A percentile compares a stretch with the other conserved stretches of the same genome.
These are phyloP conservation scores for Epizoanthus rinbou DNA, from an alignment of 92 coral and sea anemone genomes.

Conservation along the genomic window DNA sequence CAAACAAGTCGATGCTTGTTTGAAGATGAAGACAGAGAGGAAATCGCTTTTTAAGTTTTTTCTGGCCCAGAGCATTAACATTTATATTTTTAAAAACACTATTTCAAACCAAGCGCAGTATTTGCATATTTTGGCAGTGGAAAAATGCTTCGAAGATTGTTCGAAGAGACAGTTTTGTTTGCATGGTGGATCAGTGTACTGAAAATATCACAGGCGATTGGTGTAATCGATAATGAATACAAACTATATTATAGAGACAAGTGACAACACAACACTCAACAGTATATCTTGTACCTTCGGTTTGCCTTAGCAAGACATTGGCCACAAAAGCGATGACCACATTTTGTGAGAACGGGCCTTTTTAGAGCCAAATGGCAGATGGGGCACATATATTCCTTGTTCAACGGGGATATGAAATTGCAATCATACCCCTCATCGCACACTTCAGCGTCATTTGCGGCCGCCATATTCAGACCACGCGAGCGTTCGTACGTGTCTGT, in stretches of 20 bases:
- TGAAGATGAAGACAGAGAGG: no score
- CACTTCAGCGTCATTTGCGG: conserved; percentile 9
- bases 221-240: neutral
- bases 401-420: conserved; percentile 25
- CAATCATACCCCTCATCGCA: conserved; percentile 23
- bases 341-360: conserved; percentile 34
- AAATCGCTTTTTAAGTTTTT: no score
- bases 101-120: no score
- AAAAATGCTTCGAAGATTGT: neutral
- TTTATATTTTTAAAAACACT: no score
- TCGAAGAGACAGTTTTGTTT: neutral
- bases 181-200: neutral
- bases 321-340: conserved; percentile 31
- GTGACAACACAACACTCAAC: neutral
- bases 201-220: neutral
- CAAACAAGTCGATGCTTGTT: neutral
- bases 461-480: conserved; percentile 16
- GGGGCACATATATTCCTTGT: conserved; percentile 12
- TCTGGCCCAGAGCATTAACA: no score
- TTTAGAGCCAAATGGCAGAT: conserved; percentile 22
- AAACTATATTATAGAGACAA: neutral
- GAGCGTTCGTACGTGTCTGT: no score
- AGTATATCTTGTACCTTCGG: conserved; percentile 9
- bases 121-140: neutral
- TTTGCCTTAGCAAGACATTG: conserved; percentile 20